Evolutionary conservation across 1,140 invertebrate genomes (phyloP).

Genomic region (Drosophila ananassae): DNA sequence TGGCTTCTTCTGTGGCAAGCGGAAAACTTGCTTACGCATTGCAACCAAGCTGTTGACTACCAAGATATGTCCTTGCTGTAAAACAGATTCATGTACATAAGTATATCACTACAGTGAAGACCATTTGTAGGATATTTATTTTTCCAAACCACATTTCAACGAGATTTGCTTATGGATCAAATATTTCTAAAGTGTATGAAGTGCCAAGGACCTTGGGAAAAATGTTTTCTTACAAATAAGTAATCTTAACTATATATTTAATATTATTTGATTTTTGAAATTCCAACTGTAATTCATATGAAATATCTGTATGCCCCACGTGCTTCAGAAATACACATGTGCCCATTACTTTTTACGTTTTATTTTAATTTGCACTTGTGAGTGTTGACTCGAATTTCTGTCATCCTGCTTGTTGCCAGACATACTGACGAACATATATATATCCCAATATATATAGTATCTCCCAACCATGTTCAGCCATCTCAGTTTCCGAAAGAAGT

Average conservation of each 20-base stretch:
- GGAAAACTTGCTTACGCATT: slow-evolving; percentile 47
- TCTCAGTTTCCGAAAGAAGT: slow-evolving; percentile 41
- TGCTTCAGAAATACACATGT: neutral
- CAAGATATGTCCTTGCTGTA: slow-evolving; percentile 70
- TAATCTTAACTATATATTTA: too few relatives aligned
- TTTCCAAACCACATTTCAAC: too few relatives aligned
- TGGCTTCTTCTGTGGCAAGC: slow-evolving; percentile 44
- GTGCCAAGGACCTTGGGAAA: too few relatives aligned
- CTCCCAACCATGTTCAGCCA: slow-evolving; percentile 21
- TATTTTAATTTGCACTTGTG: slow-evolving; percentile 59
- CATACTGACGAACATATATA: slow-evolving; percentile 7
- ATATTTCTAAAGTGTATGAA: too few relatives aligned
- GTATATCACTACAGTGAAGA: slow-evolving; percentile 22
- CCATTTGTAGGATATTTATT: neutral
- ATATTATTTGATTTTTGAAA: too few relatives aligned
- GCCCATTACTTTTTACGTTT: slow-evolving; percentile 6
- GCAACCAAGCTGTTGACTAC: slow-evolving; percentile 61
- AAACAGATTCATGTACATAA: slow-evolving; percentile 29
- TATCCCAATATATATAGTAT: slow-evolving; percentile 5
- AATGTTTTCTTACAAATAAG: too few relatives aligned
- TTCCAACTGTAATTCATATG: neutral
- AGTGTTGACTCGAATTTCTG: slow-evolving; percentile 53
- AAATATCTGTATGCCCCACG: neutral
- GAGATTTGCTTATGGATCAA: neutral
- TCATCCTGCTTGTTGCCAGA: slow-evolving; percentile 18